Evolutionary conservation across 2,797 vertebrate species (phyloP).

Genomic region (Apogon hyalosoma): DNA sequence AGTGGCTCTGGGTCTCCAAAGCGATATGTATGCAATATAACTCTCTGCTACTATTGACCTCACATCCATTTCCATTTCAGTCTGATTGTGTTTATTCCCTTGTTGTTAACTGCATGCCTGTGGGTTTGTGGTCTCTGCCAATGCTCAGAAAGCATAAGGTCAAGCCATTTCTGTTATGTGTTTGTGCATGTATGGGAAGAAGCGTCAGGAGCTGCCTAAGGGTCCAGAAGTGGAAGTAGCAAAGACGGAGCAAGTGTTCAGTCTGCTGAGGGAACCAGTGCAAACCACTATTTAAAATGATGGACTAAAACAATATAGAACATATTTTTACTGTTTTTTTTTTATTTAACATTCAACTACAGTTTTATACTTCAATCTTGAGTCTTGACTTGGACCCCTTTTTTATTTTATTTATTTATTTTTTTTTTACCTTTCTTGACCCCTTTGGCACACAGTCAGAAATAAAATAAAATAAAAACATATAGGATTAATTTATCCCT

Average conservation of each 20-base stretch:
- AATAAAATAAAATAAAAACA: no score
- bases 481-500: no score
- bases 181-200: conserved; percentile 80
- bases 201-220: conserved; percentile 88
- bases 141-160: conserved; percentile 23
- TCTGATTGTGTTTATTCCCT: conserved; percentile 26
- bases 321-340: no score
- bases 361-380: no score
- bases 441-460: no score
- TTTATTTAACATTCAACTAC: no score
- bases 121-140: conserved; percentile 11
- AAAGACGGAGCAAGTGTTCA: conserved; percentile 94
- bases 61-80: conserved; percentile 28
- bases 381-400: no score
- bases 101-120: conserved; percentile 20
- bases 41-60: conserved; percentile 8
- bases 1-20: conserved; percentile 6
- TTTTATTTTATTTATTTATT: no score
- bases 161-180: conserved; percentile 21
- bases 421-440: no score
- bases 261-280: conserved; percentile 74
- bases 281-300: conserved; percentile 20
- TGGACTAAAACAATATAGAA: no score
- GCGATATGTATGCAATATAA: conserved; percentile 16
- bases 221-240: conserved; percentile 89